Percentiles rank a stretch among this genome's conserved stretches.
Conservation (phyloP, 1,140 invertebrate genomes). For the Olivierus martensii region DNA sequence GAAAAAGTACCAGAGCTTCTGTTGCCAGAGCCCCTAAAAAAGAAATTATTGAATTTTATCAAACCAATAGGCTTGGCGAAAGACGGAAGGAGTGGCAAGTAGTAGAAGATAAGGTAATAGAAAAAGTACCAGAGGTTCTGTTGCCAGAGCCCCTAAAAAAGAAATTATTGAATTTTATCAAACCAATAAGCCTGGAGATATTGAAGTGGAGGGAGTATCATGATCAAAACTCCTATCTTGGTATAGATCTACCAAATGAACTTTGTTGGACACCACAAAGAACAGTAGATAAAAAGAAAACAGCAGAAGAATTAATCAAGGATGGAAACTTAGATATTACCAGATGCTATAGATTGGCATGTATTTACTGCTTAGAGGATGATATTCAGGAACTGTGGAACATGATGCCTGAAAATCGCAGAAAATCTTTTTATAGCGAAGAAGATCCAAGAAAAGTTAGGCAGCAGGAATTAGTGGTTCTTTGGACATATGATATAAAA, state of each 20-base stretch:
- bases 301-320: not conserved
- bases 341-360: not conserved
- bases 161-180: not conserved
- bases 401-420: not conserved
- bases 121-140: not conserved
- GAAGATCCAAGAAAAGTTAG: not conserved
- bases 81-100: not conserved
- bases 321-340: not conserved
- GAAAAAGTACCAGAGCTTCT: not conserved
- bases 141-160: not conserved
- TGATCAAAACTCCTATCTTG: not conserved
- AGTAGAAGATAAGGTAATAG: not conserved
- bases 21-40: not conserved
- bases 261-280: not conserved
- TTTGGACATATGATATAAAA: not conserved
- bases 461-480: not conserved
- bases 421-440: not conserved
- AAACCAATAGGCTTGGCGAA: not conserved
- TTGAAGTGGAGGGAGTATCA: not conserved
- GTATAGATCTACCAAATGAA: not conserved
- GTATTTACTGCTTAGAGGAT: not conserved
- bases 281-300: slow-evolving; percentile 1
- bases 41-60: not conserved
- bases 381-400: not conserved
- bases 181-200: not conserved